Evolutionary conservation across 2,888 invertebrate genomes (phyloP).

Genomic region (Itoplectis maculator): DNA sequence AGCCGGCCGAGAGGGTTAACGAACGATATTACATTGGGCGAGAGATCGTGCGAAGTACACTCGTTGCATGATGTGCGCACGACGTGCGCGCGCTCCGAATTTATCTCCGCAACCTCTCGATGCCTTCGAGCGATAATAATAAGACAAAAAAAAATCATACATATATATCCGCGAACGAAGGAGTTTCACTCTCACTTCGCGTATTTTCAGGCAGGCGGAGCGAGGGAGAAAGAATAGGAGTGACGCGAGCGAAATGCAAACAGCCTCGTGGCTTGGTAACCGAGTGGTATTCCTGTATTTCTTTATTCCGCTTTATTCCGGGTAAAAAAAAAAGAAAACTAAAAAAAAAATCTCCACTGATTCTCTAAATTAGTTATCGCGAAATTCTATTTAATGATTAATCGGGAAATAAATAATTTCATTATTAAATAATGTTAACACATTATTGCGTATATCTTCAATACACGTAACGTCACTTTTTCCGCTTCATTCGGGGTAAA

Average conservation of each 20-base stretch:
- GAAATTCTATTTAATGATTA: no score
- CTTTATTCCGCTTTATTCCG: no score
- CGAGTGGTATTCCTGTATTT: constrained; percentile 5
- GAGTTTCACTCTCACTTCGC: not conserved
- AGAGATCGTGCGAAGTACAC: constrained; percentile 44
- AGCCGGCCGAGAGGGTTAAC: constrained; percentile 61
- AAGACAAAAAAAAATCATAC: no score
- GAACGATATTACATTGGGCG: constrained; percentile 69
- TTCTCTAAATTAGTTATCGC: no score
- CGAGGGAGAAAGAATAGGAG: not conserved
- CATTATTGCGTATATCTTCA: no score
- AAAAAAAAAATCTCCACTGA: no score
- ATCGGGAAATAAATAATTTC: no score
- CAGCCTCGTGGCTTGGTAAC: constrained; percentile 47
- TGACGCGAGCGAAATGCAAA: constrained; percentile 31
- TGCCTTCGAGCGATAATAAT: constrained; percentile 34
- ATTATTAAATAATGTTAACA: no score
- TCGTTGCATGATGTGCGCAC: constrained; percentile 57
- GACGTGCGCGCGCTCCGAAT: constrained; percentile 33
- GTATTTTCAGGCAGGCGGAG: not conserved
- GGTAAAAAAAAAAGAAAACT: no score
- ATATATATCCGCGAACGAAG: not conserved
- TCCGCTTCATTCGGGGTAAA: no score
- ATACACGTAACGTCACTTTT: no score
- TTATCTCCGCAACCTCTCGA: constrained; percentile 31